A percentile compares a stretch with the other conserved stretches of the same genome.
phyloP scores from a whole-genome alignment of 2,113 vertebrate species.

The Danionella cerebrum region DNA sequence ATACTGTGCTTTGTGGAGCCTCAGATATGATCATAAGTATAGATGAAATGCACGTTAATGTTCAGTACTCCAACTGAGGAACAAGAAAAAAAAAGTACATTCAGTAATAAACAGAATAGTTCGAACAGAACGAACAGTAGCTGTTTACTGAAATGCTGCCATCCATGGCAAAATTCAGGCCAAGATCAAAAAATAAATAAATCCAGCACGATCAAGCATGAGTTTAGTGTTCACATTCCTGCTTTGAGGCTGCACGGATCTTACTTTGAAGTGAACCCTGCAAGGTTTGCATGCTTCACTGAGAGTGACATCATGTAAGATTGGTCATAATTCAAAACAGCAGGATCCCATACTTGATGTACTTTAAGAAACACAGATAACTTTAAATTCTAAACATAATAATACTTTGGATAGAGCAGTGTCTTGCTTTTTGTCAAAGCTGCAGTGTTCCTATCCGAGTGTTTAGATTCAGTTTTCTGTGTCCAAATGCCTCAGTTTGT shows the following conservation, averaged over 20 bases:
- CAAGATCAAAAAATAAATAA: background rate
- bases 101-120: no score
- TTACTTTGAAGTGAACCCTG: conserved; percentile 22
- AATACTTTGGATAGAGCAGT: background rate
- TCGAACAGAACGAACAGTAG: background rate
- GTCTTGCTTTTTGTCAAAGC: background rate
- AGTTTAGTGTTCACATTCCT: background rate
- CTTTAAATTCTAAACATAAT: background rate
- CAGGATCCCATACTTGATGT: background rate
- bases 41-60: no score
- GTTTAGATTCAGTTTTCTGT: conserved; percentile 3
- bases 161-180: background rate
- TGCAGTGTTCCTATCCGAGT: background rate
- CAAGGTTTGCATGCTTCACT: background rate
- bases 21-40: no score
- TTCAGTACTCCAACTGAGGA: no score
- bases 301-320: background rate
- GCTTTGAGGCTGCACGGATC: background rate
- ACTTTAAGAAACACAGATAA: background rate
- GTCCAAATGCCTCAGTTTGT: conserved; percentile 2
- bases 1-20: no score
- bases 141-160: background rate
- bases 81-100: no score
- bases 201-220: background rate
- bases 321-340: background rate